phyloP scores from a whole-genome alignment of 2,888 invertebrate species.

The Xylophagus ater region DNA sequence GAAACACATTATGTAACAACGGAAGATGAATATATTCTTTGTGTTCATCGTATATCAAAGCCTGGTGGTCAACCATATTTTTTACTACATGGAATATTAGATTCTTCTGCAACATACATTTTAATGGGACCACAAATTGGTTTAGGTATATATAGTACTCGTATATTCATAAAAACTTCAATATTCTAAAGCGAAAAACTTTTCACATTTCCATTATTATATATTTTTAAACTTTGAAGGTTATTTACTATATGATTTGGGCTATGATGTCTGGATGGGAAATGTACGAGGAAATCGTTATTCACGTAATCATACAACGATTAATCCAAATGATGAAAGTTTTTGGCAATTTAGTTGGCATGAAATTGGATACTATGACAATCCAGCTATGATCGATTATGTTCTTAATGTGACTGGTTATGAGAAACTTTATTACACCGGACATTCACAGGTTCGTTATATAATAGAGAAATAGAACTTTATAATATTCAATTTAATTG shows the following conservation, averaged over 20 bases:
- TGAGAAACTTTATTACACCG: slow-evolving; percentile 46
- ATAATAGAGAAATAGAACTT: neutral
- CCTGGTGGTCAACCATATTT: slow-evolving; percentile 5
- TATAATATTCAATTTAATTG: neutral
- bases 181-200: too few species aligned
- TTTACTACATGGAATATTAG: slow-evolving; percentile 5
- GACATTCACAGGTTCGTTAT: slow-evolving; percentile 49
- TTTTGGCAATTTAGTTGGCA: slow-evolving; percentile 72
- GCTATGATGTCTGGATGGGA: slow-evolving; percentile 38
- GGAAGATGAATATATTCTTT: slow-evolving; percentile 10
- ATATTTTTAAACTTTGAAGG: slow-evolving; percentile 22
- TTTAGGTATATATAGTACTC: too few species aligned
- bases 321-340: slow-evolving; percentile 32
- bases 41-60: slow-evolving; percentile 7
- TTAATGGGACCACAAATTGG: slow-evolving; percentile 5
- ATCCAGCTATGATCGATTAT: slow-evolving; percentile 74
- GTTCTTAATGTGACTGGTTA: slow-evolving; percentile 41
- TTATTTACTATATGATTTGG: slow-evolving; percentile 42
- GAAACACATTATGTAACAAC: slow-evolving; percentile 11
- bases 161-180: too few species aligned
- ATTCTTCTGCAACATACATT: slow-evolving; percentile 5
- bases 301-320: slow-evolving; percentile 32
- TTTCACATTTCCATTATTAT: too few species aligned
- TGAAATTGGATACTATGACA: slow-evolving; percentile 70
- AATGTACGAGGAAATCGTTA: slow-evolving; percentile 38